Evolutionary conservation across 2,888 invertebrate species (phyloP), one percentile per base, ranked within the genome.

Genomic region (Rhynchonema sp.): DNA sequence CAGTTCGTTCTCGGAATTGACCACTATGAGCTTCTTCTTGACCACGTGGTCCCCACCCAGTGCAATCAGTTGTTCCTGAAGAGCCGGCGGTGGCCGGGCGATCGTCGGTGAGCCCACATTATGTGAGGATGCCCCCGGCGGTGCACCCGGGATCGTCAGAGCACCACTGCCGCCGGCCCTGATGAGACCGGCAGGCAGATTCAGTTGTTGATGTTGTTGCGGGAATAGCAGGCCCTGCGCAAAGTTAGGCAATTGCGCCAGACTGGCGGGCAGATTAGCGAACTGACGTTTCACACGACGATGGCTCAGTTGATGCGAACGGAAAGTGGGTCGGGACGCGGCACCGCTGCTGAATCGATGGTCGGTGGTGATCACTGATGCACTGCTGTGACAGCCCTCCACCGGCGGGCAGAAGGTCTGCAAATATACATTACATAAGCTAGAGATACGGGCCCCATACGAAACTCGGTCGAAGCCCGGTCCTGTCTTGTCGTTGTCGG

Each of bases 1-100:
- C 58, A 72, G 62, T 58, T 72, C 70, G 46, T 69, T 70, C 62
- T 71, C 69, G 23, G 69, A 65, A 64, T 72, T 72, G 49, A 72
- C 67, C 27, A 72, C 71, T 29, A 72, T 65, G 28, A 72, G 64
- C 52, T 67, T 64, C 58, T 66, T 65, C 54, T 66, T 65, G 46
- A 71, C 70, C 22, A 71, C 64, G 62, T 69, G 68, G 57, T 72
- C 71, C 9, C 71, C 71, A 30, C 66, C 68, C 13, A 72, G 63
- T 22, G 67, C 64, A 26, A 70, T 57, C 23, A 69, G 64, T 61
- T 71, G 69, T 59, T 69, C 68, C 56, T 68, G 68, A 25, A 66
- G 62, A 6, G 62, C 65, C 58, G 57, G 22, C 13, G 38, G n/a
- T 6, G 30, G n/a, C 2, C 38, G 29, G 9, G 6, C 9, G 38